These are phyloP conservation scores for Anthoscopus minutus DNA, from an alignment of 2,113 vertebrate genomes.

Conservation along the genomic window DNA sequence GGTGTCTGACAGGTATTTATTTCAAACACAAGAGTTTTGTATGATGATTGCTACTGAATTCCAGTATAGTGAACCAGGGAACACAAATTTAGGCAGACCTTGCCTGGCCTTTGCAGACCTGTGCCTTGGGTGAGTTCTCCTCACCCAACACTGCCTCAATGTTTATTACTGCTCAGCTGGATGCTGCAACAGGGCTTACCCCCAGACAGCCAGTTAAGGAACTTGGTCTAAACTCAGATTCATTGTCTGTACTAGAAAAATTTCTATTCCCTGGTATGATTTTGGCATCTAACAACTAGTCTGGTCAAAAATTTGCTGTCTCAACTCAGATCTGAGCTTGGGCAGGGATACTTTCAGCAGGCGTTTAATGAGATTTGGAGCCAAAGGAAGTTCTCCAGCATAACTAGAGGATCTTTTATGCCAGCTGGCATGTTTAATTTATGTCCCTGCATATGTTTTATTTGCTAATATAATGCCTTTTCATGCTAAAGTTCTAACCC, in stretches of 20 bases:
- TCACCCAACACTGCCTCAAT: accelerated
- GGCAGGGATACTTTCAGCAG: neutral
- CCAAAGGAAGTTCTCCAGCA: neutral
- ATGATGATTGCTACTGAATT: neutral
- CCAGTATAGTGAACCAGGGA: neutral
- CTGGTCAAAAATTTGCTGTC: neutral
- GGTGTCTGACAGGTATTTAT: neutral
- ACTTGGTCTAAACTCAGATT: neutral
- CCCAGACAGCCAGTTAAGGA: neutral
- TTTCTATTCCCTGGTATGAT: neutral
- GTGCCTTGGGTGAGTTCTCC: neutral
- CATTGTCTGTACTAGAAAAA: neutral
- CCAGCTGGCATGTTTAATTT: neutral
- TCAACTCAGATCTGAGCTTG: neutral
- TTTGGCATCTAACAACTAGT: neutral
- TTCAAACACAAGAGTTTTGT: neutral
- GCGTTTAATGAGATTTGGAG: neutral
- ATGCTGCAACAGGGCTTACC: neutral
- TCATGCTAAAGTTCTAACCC: neutral
- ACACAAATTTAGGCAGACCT: neutral
- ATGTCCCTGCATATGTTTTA: neutral
- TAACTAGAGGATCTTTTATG: neutral
- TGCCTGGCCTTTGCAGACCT: neutral
- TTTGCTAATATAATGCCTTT: neutral
- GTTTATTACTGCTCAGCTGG: neutral